phyloP scores from a whole-genome alignment of 2,113 vertebrate genomes.

The Rhynchopsitta pachyrhyncha region DNA sequence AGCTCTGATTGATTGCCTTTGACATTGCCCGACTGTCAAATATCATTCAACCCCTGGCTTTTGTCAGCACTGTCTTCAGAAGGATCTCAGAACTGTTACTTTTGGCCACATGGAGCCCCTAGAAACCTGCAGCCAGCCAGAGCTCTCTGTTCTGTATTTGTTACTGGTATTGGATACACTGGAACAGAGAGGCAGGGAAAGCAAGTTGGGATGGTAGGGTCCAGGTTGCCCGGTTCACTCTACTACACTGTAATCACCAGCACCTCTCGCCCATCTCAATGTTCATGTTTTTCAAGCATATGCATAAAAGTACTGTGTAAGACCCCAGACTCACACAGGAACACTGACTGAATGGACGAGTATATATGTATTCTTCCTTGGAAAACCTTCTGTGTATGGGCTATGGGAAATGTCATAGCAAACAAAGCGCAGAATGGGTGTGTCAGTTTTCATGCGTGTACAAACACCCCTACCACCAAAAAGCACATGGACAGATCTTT shows the following conservation, averaged over 20 bases:
- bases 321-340: not conserved
- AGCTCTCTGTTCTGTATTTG: not conserved
- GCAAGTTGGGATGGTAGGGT: not conserved
- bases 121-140: not conserved
- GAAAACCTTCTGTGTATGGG: not conserved
- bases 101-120: not conserved
- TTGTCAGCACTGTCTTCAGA: not conserved
- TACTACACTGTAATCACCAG: not conserved
- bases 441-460: not conserved
- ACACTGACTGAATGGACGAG: fast-evolving
- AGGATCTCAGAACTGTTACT: not conserved
- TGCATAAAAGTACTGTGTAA: not conserved
- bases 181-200: not conserved
- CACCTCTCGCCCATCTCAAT: not conserved
- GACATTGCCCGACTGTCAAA: not conserved
- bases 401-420: not conserved
- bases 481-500: not conserved
- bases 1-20: not conserved
- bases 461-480: not conserved
- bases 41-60: not conserved
- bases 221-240: not conserved
- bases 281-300: not conserved
- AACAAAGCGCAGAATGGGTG: not conserved
- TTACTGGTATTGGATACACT: not conserved
- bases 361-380: not conserved